Percentiles rank a stretch among this genome's conserved stretches.
Evolutionary conservation across 2,888 invertebrate genomes (phyloP).

Genomic region (Eucriotettix oculatus): DNA sequence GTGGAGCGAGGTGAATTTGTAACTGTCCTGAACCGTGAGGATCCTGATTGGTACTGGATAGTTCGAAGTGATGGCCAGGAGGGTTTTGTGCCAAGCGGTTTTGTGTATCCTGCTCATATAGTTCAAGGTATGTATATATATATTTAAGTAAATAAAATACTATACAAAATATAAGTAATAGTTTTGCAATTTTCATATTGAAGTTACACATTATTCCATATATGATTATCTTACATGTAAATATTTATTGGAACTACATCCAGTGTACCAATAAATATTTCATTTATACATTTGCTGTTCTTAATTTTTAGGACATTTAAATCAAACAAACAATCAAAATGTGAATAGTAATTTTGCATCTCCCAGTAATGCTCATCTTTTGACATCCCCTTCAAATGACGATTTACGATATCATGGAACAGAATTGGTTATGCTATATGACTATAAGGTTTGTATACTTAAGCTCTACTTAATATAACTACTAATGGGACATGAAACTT

Average conservation of each 20-base stretch:
- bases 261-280: no score
- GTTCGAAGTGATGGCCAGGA: constrained; percentile 82
- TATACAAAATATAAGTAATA: no score
- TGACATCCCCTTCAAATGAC: constrained; percentile 24
- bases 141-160: constrained; percentile 1
- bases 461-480: no score
- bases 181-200: no score
- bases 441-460: constrained; percentile 54
- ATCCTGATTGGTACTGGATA: constrained; percentile 96
- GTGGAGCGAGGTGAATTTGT: constrained; percentile 90
- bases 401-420: constrained; percentile 73
- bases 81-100: constrained; percentile 89
- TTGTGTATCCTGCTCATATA: constrained; percentile 80
- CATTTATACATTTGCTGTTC: not conserved
- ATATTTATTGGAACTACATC: no score
- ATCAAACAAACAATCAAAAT: constrained; percentile 21
- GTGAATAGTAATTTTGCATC: constrained; percentile 14
- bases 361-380: constrained; percentile 14
- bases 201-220: no score
- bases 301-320: constrained; percentile 26
- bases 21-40: constrained; percentile 86
- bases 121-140: constrained; percentile 32
- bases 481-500: no score
- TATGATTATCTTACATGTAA: no score
- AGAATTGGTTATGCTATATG: constrained; percentile 84